Base-by-base conservation (phyloP, 2,888 invertebrate genomes). In the Heteromurus nitidus region DNA sequence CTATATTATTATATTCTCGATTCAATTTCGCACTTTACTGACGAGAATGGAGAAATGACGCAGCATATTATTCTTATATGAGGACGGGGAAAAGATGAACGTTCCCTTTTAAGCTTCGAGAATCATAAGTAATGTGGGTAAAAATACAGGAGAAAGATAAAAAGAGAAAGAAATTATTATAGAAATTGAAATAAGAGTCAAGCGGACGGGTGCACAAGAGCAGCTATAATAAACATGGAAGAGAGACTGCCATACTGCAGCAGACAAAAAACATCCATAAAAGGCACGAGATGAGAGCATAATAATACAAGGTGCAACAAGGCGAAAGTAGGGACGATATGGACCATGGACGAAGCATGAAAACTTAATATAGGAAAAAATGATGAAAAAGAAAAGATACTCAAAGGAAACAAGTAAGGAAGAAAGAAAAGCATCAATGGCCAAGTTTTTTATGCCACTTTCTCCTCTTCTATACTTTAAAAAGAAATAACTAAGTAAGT, bases 131-230 rank as follows among this genome's bases (percentile, higher is more conserved):
- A 24, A 13, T 28, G 31, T 18, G 31, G 18, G 18, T 18, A 31
- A 31, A 31, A 55, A 16, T 9, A 62, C 11, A 42, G 26, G 31
- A 2, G 44, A 36, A 64, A 65, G 53, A 64, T 74, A 65, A 65
- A 74, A 74, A 28, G 22, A 42, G 55, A 58, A 42, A 30, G 72
- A 62, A 74, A 74, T 74, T 64, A 64, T 28, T 64, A 53, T 53
- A 20, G 64, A 65, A 74, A 74, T 64, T 64, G 64, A 64, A 65
- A 65, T 65, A 74, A 74, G 65, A 65, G 31, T 36, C 20, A 74
- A 65, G 50, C 65, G 65, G n/a, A n/a, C n/a, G n/a, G n/a, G n/a
- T n/a, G n/a, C n/a, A n/a, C n/a, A 64, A 64, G 74, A 47, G 53
- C 65, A 36, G 53, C 30, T 65, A 16, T 72, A 50, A 30, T 11